A percentile compares a stretch with the other conserved stretches of the same genome.
Conservation (phyloP, 1,140 invertebrate species). For the Danaus plexippus region DNA sequence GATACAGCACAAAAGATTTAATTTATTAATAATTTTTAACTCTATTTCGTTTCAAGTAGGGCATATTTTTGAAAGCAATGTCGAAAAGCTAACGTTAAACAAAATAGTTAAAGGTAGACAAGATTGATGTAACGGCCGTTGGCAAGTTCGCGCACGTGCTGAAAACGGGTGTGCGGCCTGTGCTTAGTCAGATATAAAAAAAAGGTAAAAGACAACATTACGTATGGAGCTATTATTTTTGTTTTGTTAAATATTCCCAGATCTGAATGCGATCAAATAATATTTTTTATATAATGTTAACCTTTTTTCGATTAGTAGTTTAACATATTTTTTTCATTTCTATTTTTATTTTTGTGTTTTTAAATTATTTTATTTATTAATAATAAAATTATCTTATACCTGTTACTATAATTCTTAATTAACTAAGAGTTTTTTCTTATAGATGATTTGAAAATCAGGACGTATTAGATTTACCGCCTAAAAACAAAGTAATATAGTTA, state of each 20-base stretch:
- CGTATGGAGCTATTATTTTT: too few species aligned
- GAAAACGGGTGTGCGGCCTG: slow-evolving; percentile 44
- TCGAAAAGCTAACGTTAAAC: slow-evolving; percentile 31
- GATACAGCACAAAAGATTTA: slow-evolving; percentile 1
- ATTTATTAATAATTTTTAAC: background rate
- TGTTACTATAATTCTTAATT: too few species aligned
- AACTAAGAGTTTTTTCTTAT: too few species aligned
- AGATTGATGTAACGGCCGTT: slow-evolving; percentile 63
- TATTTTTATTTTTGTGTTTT: too few species aligned
- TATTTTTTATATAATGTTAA: too few species aligned
- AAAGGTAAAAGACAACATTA: background rate
- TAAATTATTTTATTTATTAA: too few species aligned
- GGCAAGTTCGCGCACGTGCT: slow-evolving; percentile 62
- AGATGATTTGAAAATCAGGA: too few species aligned
- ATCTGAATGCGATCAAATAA: too few species aligned
- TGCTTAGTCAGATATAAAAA: slow-evolving; percentile 21
- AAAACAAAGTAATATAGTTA: slow-evolving; percentile 3
- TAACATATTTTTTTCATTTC: too few species aligned
- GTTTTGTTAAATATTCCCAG: too few species aligned
- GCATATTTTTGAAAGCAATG: slow-evolving; percentile 16
- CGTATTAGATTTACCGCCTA: background rate
- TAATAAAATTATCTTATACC: too few species aligned
- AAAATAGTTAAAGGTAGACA: slow-evolving; percentile 45
- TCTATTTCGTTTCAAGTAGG: slow-evolving; percentile 15
- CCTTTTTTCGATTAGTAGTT: too few species aligned